Conservation (phyloP, 2,888 invertebrate genomes). For the Leucophenga montana region DNA sequence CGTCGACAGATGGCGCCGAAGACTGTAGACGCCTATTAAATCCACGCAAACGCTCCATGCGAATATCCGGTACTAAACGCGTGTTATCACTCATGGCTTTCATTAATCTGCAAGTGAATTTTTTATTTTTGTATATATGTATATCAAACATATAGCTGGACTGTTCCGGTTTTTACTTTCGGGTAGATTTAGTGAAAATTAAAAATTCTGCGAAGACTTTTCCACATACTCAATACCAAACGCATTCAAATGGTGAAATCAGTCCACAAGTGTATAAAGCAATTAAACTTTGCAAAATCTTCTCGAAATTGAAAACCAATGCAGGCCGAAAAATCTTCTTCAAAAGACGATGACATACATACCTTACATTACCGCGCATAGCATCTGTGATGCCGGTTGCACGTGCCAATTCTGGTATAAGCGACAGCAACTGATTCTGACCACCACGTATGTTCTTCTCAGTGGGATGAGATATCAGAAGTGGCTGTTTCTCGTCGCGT, state of each 20-base stretch:
- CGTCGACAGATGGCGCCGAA: constrained; percentile 75
- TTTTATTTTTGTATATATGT: no score
- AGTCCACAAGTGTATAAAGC: no score
- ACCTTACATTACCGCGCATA: constrained; percentile 78
- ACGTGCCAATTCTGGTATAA: constrained; percentile 89
- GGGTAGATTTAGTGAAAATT: no score
- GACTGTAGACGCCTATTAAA: constrained; percentile 79
- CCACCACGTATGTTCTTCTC: constrained; percentile 83
- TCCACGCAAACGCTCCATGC: constrained; percentile 79
- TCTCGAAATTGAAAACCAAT: no score
- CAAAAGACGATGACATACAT: constrained; percentile 59
- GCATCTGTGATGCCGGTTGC: constrained; percentile 86
- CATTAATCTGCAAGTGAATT: constrained; percentile 75
- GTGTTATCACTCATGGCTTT: constrained; percentile 82
- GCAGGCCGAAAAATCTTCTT: no score
- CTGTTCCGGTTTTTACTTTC: no score
- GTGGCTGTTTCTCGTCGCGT: constrained; percentile 80
- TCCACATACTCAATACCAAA: no score
- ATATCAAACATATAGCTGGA: no score
- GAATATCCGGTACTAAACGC: constrained; percentile 79
- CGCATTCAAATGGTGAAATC: no score
- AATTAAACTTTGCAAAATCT: no score
- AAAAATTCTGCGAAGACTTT: no score
- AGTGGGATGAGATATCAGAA: constrained; percentile 83
- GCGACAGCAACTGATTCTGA: constrained; percentile 78